Conservation (phyloP, 2,797 vertebrate genomes). For the Gila robusta region DNA sequence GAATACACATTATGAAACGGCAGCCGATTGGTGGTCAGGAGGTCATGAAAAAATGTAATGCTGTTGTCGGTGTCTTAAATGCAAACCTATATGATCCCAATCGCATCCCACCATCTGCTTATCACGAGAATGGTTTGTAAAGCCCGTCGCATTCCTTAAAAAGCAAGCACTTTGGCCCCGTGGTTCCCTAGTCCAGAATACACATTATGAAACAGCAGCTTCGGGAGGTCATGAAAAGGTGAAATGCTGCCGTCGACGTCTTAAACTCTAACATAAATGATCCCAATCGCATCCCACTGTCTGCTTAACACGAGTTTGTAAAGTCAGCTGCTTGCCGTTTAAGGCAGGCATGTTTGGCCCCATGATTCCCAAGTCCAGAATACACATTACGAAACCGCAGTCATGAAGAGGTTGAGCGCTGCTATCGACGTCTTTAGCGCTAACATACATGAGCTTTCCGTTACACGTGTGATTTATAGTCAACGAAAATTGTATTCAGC, state of each 20-base stretch:
- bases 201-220: background rate
- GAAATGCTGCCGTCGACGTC: background rate
- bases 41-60: background rate
- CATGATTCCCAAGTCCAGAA: background rate
- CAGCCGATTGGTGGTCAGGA: background rate
- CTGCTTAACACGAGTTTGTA: background rate
- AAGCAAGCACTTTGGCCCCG: background rate
- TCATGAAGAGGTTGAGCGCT: background rate
- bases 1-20: conserved; percentile 40
- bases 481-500: conserved; percentile 48
- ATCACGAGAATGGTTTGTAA: background rate
- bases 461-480: conserved; percentile 68
- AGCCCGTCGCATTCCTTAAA: background rate
- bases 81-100: conserved; percentile 62
- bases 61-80: background rate
- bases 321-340: background rate
- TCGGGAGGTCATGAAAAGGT: background rate
- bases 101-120: conserved; percentile 52
- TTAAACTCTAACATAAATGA: background rate
- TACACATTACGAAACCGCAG: background rate
- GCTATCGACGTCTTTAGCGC: background rate
- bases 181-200: background rate
- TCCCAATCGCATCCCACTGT: background rate
- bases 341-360: background rate
- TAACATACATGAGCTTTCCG: conserved; percentile 60